These are phyloP conservation scores for Salvelinus namaycush DNA, from an alignment of 2,113 vertebrate genomes.

Conservation along the genomic window DNA sequence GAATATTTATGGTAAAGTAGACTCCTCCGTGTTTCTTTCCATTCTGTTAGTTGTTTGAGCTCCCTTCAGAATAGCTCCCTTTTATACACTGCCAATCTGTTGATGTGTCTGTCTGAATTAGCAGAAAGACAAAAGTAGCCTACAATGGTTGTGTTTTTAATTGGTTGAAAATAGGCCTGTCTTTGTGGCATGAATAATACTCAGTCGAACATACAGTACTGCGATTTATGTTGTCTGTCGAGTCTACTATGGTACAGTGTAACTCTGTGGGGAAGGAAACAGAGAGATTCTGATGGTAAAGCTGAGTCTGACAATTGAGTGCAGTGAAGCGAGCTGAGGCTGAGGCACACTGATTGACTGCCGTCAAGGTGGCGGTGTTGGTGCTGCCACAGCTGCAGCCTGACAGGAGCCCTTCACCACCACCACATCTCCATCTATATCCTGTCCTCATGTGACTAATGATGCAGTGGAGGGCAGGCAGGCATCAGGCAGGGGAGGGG, in stretches of 20 bases:
- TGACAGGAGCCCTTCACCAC: slow-evolving; percentile 34
- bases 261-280: background rate
- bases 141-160: too few relatives aligned
- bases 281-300: background rate
- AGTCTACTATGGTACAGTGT: too few relatives aligned
- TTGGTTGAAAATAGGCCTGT: too few relatives aligned
- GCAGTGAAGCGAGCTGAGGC: slow-evolving; percentile 21
- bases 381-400: slow-evolving; percentile 35
- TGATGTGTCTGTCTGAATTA: too few relatives aligned
- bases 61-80: too few relatives aligned
- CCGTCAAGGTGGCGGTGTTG: background rate
- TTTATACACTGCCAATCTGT: too few relatives aligned
- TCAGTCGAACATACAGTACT: too few relatives aligned
- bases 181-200: too few relatives aligned
- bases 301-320: background rate
- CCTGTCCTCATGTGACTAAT: slow-evolving; percentile 53
- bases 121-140: too few relatives aligned
- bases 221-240: too few relatives aligned
- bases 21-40: too few relatives aligned
- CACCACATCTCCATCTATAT: slow-evolving; percentile 26
- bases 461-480: slow-evolving; percentile 35
- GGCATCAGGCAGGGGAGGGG: background rate
- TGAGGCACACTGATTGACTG: slow-evolving; percentile 13
- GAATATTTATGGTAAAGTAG: background rate
- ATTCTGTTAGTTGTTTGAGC: too few relatives aligned